Base-by-base conservation (phyloP, 2,888 invertebrate genomes). In the Campoplex nolae region DNA sequence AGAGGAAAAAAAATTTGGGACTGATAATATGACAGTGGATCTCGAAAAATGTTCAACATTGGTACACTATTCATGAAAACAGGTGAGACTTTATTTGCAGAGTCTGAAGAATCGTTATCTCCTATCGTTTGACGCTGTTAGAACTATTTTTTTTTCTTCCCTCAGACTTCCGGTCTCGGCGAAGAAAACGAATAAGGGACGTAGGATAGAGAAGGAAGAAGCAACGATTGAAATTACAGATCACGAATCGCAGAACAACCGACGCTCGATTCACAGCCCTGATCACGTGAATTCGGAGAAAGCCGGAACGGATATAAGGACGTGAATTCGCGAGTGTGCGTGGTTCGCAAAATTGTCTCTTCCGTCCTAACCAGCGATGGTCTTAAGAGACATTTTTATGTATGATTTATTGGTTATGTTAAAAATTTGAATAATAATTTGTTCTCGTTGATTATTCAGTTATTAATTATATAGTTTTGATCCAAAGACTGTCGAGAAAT, bases 281-380 rank as follows among this genome's bases (percentile, higher is more conserved):
- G 81, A 81, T 70, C 81, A 87, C 86, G 86, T 79, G 83, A 87
- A 87, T 88, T 89, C 89, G 84, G 82, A 89, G 89, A 89, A 89
- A 88, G 84, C 84, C 85, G 84, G 84, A 89, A 88, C 84, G 79
- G 81, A 88, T 81, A 83, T 83, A 80, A 76, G 68, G 62, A 82
- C 70, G 75, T 38, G 74, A 32, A 75, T 76, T 71, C 18, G 48
- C 71, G 79, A 42, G 83, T 86, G 73, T 67, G 83, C 73, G 71
- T 67, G 75, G 67, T 88, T n/a, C 28, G 32, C 42, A 62, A 62
- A 68, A 83, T 85, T 76, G 74, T 82, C 76, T 83, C 67, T 83
- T 85, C 71, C 73, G 65, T 75, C 54, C 54, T 77, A 45, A 28
- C 70, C 11, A 58, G 42, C 42, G 54, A 28, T 8, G 11, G 58